Evolutionary conservation across 2,797 vertebrate genomes (phyloP), one percentile per base, ranked within the genome.

Genomic region (Morelia viridis): DNA sequence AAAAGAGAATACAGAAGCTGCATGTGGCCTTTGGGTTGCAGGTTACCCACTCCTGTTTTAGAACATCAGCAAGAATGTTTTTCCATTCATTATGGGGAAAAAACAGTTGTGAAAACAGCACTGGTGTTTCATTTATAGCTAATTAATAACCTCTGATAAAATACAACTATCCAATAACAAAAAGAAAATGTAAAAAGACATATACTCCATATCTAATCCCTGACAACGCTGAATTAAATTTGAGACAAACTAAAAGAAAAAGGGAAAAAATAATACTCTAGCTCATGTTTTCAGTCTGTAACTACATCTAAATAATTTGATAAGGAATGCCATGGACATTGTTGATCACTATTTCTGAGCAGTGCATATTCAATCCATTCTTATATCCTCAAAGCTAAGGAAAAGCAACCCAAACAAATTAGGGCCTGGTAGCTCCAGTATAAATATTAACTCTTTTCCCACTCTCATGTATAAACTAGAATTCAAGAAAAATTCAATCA

Each of bases 321-420:
- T 87, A 71, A 64, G 46, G 91, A 87, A 68, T 87, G 41, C 56
- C 88, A 60, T 13, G 57, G 92, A 46, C 65, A 22, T n/a, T 80
- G 64, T 35, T 31, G 58, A 85, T 10, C 0, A 0, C 15, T 56
- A 19, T 62, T 86, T 1, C 11, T 24, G 62, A 88, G 2, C 8
- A 89, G 53, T 46, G 22, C 8, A 22, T 46, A 46, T 85, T 88
- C 60, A 60, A 28, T 64, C 17, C 58, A 31, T 89, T 89, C 60
- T 64, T 41, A 58, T 26, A 83, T 31, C 68, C 26, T 50, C 11
- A 35, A 28, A 64, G 58, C 10, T 22, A 68, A 13, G 58, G 17
- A 94, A 92, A 60, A 89, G 71, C 15, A 84, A 92, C 5, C 87
- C 91, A 89, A 57, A 83, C 41, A 94, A 93, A 90, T 90, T 19